Evolutionary conservation across 2,113 vertebrate species (phyloP), one percentile per base, ranked within the genome.

Genomic region (Perca schrenkii): DNA sequence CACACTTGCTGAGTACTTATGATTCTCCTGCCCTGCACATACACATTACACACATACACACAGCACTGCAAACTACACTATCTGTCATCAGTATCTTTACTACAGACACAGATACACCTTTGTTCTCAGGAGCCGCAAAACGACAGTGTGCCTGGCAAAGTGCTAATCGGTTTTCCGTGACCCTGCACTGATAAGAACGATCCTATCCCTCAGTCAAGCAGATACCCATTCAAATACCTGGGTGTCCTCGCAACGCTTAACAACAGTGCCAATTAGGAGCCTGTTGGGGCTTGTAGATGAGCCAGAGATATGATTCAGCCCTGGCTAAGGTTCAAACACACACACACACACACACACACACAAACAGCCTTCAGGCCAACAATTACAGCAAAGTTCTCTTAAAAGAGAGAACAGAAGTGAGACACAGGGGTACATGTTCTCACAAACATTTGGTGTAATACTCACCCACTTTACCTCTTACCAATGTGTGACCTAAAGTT

Each of bases 201-300:
- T 92, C 82, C 88, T 86, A 84, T 90, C 80, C 84, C 79, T 90
- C 92, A 84, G 62, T 86, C 68, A 40, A 67, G 74, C 73, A 91
- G 90, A 92, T 91, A 84, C 77, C 86, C 85, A 89, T 91, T 94
- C 86, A 92, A 89, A 94, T 91, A 92, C 86, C 87, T 90, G 91
- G 64, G 75, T 88, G 83, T 92, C 91, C 87, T 91, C 78, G 49
- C 87, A 74, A 80, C 57, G 47, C 77, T 85, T 73, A 73, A 91
- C 90, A 89, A 85, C 91, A 83, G 75, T 74, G 69, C 90, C 90
- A 94, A 94, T 95, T 94, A 94, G 84, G 67, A 92, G 72, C 90
- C 87, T 89, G 93, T 84, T 71, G 86, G 81, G 85, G 66, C 92
- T 88, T 91, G 91, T 90, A 88, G 91, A 92, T 94, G 79, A 87